Conservation (phyloP, 2,888 invertebrate species). For the Drosophila hawaiiensis region DNA sequence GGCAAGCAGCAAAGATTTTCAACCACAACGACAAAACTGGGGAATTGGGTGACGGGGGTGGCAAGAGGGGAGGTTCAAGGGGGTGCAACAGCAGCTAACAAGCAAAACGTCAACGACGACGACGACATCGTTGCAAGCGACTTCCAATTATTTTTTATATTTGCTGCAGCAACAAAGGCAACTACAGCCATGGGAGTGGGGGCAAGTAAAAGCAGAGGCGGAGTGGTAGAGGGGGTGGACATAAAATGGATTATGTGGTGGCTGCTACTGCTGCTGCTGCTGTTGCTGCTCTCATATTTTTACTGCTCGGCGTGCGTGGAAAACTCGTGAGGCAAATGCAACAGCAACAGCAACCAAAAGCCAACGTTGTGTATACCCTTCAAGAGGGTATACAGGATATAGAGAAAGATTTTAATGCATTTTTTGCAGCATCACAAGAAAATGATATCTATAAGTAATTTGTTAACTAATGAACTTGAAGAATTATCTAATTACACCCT, state of each 20-base stretch:
- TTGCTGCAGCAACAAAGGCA: slow-evolving; percentile 75
- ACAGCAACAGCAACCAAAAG: slow-evolving; percentile 42
- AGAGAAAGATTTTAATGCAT: neutral
- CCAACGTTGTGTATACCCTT: slow-evolving; percentile 20
- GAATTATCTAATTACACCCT: too few species aligned
- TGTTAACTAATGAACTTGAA: too few species aligned
- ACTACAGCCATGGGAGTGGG: slow-evolving; percentile 13
- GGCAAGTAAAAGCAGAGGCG: neutral
- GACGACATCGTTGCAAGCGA: slow-evolving; percentile 71
- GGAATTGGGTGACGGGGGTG: slow-evolving; percentile 8
- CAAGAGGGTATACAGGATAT: neutral
- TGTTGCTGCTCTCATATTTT: slow-evolving; percentile 38
- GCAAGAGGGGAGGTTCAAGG: neutral
- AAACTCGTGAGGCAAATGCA: slow-evolving; percentile 21
- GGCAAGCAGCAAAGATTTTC: slow-evolving; percentile 60
- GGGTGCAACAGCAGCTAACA: slow-evolving; percentile 54
- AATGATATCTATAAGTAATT: too few species aligned
- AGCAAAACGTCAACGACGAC: slow-evolving; percentile 69
- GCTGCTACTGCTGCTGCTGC: slow-evolving; percentile 27
- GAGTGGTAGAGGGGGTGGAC: neutral
- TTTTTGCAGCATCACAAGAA: too few species aligned
- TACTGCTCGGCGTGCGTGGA: slow-evolving; percentile 58
- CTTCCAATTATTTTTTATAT: slow-evolving; percentile 81
- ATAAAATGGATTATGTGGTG: slow-evolving; percentile 75
- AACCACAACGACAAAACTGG: slow-evolving; percentile 43